These are phyloP conservation scores for Erpobdella octoculata DNA, from an alignment of 2,888 invertebrate species.

Conservation along the genomic window DNA sequence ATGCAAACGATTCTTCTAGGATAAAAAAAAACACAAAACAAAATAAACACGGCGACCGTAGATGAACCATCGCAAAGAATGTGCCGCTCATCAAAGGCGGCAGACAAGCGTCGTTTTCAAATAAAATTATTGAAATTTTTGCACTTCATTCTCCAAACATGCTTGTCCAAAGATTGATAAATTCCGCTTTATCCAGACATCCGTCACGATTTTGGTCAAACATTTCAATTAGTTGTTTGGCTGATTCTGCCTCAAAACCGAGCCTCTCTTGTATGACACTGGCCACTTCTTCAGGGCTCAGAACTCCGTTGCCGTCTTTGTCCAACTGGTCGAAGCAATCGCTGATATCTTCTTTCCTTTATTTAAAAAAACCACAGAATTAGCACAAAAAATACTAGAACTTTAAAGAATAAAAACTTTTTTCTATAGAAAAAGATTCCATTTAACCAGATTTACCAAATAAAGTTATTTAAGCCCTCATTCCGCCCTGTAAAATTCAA, in stretches of 20 bases:
- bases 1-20: too few species aligned
- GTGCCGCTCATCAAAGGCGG: too few species aligned
- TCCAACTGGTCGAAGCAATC: conserved; percentile 37
- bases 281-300: conserved; percentile 39
- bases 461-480: neutral
- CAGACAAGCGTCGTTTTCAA: too few species aligned
- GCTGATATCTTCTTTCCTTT: conserved; percentile 37
- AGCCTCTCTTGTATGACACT: conserved; percentile 36
- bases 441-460: too few species aligned
- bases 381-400: too few species aligned
- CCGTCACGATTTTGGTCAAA: conserved; percentile 40
- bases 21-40: too few species aligned
- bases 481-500: neutral
- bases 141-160: conserved; percentile 36
- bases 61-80: too few species aligned
- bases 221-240: conserved; percentile 36
- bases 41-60: too few species aligned
- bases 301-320: conserved; percentile 38
- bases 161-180: conserved; percentile 39
- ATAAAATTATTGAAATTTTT: too few species aligned
- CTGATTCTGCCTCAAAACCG: conserved; percentile 36
- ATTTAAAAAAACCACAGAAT: neutral
- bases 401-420: too few species aligned
- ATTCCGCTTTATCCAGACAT: conserved; percentile 38
- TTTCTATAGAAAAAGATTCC: too few species aligned